Evolutionary conservation across 2,888 invertebrate genomes (phyloP), one percentile per base, ranked within the genome.

Genomic region (Creontiades dilutus): DNA sequence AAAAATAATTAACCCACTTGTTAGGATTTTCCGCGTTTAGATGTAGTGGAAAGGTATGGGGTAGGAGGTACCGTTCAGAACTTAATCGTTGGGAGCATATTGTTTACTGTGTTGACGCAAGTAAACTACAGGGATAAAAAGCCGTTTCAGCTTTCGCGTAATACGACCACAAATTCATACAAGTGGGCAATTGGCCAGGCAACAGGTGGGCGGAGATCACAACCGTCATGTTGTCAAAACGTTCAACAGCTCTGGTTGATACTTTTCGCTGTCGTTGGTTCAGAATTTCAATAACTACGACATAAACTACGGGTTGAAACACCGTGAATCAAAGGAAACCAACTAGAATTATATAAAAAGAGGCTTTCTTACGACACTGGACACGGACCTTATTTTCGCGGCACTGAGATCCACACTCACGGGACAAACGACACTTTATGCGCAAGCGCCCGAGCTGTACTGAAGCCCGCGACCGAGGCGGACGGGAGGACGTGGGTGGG

Each of bases 311-410:
- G 11, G 14, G 52, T 52, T 14, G 1, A 14, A 16, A 7, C 52
- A 52, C 11, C 16, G 13, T 13, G 52, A 13, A 13, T 52, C 52
- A 52, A 16, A 5, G 52, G 16, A 52, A 52, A 7, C 1, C 1
- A 52, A 16, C 52, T 52, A 5, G 1, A 52, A 52, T 12, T 5
- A 52, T 52, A 12, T 23, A 68, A 68, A 68, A 23, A 61, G n/a
- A 61, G 19, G 9, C 27, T 4, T 0, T 68, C 68, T 68, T 68
- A 68, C 68, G 68, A 68, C 23, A 68, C 68, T 19, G 23, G 27
- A 9, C 12, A 80, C 88, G 89, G 55, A 89, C 89, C 89, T 89
- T 82, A 89, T 89, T 89, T 89, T 89, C 89, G 89, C 89, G 89
- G 82, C 89, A 89, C 89, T 89, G 28, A 11, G 13, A 28, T 11